Evolutionary conservation across 2,797 vertebrate species (phyloP), one percentile per base, ranked within the genome.

Genomic region (Pangasius djambal): DNA sequence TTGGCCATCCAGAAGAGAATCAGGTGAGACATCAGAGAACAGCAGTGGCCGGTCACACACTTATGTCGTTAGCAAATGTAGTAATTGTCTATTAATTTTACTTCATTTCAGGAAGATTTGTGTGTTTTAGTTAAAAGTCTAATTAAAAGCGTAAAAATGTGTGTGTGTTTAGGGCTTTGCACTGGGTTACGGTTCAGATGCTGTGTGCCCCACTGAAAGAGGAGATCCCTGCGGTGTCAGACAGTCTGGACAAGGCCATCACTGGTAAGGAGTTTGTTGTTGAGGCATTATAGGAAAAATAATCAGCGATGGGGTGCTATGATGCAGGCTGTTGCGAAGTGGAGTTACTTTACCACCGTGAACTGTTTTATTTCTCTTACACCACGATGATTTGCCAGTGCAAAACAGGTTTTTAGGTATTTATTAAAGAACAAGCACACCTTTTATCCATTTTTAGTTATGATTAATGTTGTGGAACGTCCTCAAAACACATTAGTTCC

Each of bases 121-220:
- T 63, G 50, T 55, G 1, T 20, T 74, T 13, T 52, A 10, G 1
- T 63, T 52, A 34, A 52, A 85, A 20, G 25, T 37, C 9, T 34
- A 44, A 61, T 82, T 57, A 25, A 40, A n/a, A n/a, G 40, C 52
- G n/a, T n/a, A n/a, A n/a, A n/a, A n/a, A 5, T 83, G 34, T 79
- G 81, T 75, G 22, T 63, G 13, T 83, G 91, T 83, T 8, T 91
- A 99, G 98, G 92, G 97, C 97, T 75, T 91, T 99, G 89, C 98
- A 98, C 93, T 99, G 98, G 98, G 98, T 99, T 5, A 98, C 97
- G 67, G 97, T 97, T 85, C 95, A 97, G 91, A 99, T 99, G 98
- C 95, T 99, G 0, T 97, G 97, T 89, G 98, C 98, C 82, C 98
- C 98, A 16, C 96, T 99, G 86, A 97, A 98, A 31, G 98, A 99